Conservation (phyloP, 1,140 invertebrate species). For the Elymnias hypermnestra region DNA sequence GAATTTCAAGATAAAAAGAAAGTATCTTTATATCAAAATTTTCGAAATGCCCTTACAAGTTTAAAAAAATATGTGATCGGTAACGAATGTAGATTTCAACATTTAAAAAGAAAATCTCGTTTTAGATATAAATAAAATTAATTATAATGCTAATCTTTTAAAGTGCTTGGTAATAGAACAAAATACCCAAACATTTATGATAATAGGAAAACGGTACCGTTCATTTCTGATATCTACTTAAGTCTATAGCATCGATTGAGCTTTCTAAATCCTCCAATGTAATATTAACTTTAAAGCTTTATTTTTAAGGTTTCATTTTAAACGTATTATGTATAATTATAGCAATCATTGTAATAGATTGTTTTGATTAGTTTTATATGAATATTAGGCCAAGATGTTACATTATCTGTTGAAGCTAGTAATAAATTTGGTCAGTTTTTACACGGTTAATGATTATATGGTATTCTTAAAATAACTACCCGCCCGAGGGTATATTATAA, state of each 20-base stretch:
- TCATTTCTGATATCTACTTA: slow-evolving; percentile 2
- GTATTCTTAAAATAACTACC: not conserved
- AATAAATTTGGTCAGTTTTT: slow-evolving; percentile 13
- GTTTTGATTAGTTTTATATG: slow-evolving; percentile 35
- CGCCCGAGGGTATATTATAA: slow-evolving; percentile 1
- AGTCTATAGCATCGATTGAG: not conserved
- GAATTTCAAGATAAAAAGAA: no score
- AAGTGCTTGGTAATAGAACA: no score
- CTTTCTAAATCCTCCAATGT: not conserved
- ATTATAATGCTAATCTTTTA: no score
- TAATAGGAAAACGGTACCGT: no score
- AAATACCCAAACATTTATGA: no score
- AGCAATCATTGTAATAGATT: slow-evolving; percentile 26
- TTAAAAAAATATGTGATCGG: no score
- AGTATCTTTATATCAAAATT: no score
- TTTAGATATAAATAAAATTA: no score
- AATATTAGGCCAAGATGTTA: slow-evolving; percentile 27
- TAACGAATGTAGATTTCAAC: no score
- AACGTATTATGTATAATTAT: not conserved
- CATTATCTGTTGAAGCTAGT: slow-evolving; percentile 8
- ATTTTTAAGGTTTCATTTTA: not conserved
- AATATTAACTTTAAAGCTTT: not conserved
- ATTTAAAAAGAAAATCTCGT: no score
- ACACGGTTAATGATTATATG: slow-evolving; percentile 11
- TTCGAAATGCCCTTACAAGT: no score